Conservation (phyloP, 2,113 vertebrate genomes). For the Mobula birostris region DNA sequence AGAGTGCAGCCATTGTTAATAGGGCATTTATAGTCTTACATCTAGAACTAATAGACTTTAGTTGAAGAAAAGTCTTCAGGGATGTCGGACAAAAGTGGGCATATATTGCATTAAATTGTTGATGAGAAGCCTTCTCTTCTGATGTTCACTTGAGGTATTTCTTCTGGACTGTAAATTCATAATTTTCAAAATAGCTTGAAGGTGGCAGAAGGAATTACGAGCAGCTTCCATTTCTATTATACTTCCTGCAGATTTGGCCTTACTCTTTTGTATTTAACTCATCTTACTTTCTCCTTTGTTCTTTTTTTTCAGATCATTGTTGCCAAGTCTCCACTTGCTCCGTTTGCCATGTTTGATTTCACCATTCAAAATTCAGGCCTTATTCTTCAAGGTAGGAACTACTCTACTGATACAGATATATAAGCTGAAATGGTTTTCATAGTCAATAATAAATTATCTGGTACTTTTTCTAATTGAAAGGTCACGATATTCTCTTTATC, state of each 20-base stretch:
- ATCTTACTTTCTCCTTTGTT: neutral
- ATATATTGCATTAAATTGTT: too few relatives aligned
- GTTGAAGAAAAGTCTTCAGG: too few relatives aligned
- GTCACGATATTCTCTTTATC: neutral
- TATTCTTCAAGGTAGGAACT: slow-evolving; percentile 64
- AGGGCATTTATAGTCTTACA: too few relatives aligned
- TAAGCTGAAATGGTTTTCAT: neutral
- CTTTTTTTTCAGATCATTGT: slow-evolving; percentile 62
- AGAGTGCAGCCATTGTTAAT: too few relatives aligned
- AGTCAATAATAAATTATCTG: neutral
- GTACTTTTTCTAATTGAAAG: neutral
- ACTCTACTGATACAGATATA: neutral
- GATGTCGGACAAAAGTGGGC: too few relatives aligned
- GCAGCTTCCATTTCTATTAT: neutral
- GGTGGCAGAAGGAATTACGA: neutral
- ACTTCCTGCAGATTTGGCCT: neutral
- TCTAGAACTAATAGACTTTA: too few relatives aligned
- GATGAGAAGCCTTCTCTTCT: too few relatives aligned
- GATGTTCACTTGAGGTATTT: neutral
- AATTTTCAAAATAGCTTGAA: neutral
- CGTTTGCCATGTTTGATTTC: slow-evolving; percentile 61
- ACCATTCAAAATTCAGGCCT: slow-evolving; percentile 65
- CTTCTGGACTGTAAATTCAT: neutral
- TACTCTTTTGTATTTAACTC: neutral
- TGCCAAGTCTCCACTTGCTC: slow-evolving; percentile 72